phyloP scores from a whole-genome alignment of 2,888 invertebrate genomes.

The Phortica okadai region DNA sequence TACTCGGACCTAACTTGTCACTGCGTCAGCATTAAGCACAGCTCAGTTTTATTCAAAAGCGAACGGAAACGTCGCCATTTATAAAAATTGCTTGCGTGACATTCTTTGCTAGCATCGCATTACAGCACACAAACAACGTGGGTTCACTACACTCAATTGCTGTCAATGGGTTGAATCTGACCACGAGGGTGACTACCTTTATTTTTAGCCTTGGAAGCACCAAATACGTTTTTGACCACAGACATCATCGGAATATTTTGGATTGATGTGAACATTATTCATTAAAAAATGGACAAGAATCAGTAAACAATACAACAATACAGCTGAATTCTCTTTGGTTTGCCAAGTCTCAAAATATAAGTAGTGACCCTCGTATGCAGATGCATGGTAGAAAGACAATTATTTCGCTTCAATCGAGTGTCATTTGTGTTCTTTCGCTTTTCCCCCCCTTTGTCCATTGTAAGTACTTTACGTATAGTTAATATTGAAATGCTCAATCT shows the following conservation, averaged over 20 bases:
- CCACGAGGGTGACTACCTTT: background rate
- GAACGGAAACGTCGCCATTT: slow-evolving; percentile 67
- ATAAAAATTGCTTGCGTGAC: slow-evolving; percentile 72
- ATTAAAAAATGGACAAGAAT: too few species aligned
- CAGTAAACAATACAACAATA: too few species aligned
- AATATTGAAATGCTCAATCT: too few species aligned
- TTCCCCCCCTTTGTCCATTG: too few species aligned
- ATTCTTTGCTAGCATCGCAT: slow-evolving; percentile 56
- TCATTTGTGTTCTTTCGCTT: too few species aligned
- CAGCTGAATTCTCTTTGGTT: background rate
- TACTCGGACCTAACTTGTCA: too few species aligned
- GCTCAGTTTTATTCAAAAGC: background rate
- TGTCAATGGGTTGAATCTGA: background rate
- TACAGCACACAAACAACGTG: slow-evolving; percentile 33
- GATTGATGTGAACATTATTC: too few species aligned
- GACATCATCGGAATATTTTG: background rate
- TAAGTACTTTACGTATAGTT: too few species aligned
- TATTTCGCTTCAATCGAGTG: too few species aligned
- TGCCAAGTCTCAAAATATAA: too few species aligned
- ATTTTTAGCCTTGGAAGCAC: background rate
- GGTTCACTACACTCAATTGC: background rate
- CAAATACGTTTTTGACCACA: background rate
- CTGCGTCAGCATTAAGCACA: background rate
- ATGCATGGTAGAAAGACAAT: too few species aligned
- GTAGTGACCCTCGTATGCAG: too few species aligned